Percentiles rank a stretch among this genome's conserved stretches.
These are phyloP conservation scores for Drosophila macrothrix DNA, from an alignment of 2,888 invertebrate species.

Conservation along the genomic window DNA sequence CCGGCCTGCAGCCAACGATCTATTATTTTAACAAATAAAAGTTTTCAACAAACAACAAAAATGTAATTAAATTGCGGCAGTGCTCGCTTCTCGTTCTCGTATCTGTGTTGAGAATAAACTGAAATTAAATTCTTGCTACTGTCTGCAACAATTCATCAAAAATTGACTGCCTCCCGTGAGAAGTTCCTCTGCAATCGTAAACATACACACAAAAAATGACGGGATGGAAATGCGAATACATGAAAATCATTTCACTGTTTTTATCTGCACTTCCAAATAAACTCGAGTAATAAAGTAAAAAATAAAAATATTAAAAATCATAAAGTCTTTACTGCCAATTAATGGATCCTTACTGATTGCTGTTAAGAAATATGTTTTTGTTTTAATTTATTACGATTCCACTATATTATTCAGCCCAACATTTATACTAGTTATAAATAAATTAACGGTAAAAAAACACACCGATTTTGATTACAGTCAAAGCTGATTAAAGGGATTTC, in stretches of 20 bases:
- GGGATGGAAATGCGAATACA: constrained; percentile 13
- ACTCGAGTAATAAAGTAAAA: neutral
- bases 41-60: constrained; percentile 13
- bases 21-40: constrained; percentile 32
- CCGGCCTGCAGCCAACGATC: neutral
- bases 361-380: neutral
- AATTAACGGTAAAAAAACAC: neutral
- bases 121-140: constrained; percentile 35
- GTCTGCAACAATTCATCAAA: constrained; percentile 19
- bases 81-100: neutral
- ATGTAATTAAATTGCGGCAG: constrained; percentile 46
- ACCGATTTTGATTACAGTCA: neutral
- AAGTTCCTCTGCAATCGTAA: constrained; percentile 6
- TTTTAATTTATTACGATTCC: neutral
- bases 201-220: constrained; percentile 7
- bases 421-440: neutral
- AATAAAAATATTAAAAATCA: neutral
- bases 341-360: neutral
- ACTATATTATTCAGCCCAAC: neutral
- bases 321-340: constrained; percentile 3
- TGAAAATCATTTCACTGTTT: constrained; percentile 41
- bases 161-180: constrained; percentile 13
- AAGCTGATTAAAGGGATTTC: constrained; percentile 8
- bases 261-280: constrained; percentile 1
- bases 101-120: constrained; percentile 5